Evolutionary conservation across 2,113 vertebrate genomes (phyloP).

Genomic region (Ciconia boyciana): DNA sequence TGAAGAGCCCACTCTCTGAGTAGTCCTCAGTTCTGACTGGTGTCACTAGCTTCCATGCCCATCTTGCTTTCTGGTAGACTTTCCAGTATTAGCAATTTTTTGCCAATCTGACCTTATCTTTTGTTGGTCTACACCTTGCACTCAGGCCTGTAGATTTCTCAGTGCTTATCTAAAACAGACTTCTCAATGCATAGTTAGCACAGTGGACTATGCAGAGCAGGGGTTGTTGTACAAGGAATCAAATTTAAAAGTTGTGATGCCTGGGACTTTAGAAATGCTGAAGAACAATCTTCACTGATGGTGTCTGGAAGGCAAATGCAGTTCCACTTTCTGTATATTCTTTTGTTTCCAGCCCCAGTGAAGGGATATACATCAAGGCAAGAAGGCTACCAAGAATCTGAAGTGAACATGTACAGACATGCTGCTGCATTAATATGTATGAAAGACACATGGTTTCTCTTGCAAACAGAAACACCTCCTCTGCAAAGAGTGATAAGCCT

Average conservation of each 20-base stretch:
- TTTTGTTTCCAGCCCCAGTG: background rate
- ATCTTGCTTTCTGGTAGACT: background rate
- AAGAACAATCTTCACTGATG: background rate
- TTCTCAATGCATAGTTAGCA: background rate
- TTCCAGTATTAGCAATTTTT: background rate
- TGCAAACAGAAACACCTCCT: background rate
- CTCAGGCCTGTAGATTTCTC: background rate
- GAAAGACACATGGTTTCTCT: background rate
- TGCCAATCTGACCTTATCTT: background rate
- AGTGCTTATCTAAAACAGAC: background rate
- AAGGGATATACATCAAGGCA: background rate
- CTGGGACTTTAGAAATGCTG: background rate
- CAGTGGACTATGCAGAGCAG: background rate
- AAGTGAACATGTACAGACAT: background rate
- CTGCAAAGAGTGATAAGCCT: constrained; percentile 32
- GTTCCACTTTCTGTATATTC: background rate
- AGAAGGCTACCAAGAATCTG: background rate
- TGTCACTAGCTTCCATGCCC: background rate
- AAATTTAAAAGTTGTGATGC: background rate
- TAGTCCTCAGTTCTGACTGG: background rate
- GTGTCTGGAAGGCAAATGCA: background rate
- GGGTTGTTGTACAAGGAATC: background rate
- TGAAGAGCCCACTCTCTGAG: background rate
- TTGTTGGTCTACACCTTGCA: background rate
- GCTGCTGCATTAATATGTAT: constrained; percentile 36